Percentiles rank a stretch among this genome's conserved stretches.
phyloP scores from a whole-genome alignment of 2,113 vertebrate genomes.

The Oreochromis spilurus region DNA sequence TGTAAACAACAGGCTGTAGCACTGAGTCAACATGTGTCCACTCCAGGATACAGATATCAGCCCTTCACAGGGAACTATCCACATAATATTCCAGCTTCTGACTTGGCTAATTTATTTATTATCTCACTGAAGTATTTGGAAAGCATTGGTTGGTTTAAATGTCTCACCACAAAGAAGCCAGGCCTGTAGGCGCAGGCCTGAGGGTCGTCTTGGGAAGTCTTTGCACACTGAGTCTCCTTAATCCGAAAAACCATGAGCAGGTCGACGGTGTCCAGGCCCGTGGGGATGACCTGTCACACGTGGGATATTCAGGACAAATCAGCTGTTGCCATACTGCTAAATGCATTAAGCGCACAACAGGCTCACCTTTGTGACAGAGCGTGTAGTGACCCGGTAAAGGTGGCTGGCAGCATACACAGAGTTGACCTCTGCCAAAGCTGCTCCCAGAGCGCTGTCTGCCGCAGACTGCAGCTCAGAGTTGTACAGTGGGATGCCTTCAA shows the following conservation, averaged over 20 bases:
- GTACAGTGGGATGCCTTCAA: constrained; percentile 30
- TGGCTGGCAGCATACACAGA: background rate
- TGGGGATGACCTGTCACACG: constrained; percentile 33
- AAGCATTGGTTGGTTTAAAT: background rate
- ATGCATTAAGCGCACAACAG: background rate
- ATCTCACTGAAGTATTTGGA: background rate
- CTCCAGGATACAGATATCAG: background rate
- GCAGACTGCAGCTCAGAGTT: constrained; percentile 12
- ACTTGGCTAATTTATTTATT: background rate
- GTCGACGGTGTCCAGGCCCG: constrained; percentile 35
- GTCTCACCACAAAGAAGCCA: constrained; percentile 57
- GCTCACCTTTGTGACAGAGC: constrained; percentile 42
- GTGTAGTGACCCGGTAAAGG: constrained; percentile 48
- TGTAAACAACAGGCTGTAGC: background rate
- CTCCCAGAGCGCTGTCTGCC: background rate
- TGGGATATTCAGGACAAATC: background rate
- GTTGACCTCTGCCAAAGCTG: constrained; percentile 56
- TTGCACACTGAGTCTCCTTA: constrained; percentile 55
- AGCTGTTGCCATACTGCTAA: background rate
- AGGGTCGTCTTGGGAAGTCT: constrained; percentile 22
- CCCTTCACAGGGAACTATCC: background rate
- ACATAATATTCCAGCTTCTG: background rate
- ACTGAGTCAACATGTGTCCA: background rate
- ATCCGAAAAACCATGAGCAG: constrained; percentile 52
- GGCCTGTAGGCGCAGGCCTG: constrained; percentile 41